phyloP scores from a whole-genome alignment of 2,888 invertebrate species.

The Diadromus collaris region DNA sequence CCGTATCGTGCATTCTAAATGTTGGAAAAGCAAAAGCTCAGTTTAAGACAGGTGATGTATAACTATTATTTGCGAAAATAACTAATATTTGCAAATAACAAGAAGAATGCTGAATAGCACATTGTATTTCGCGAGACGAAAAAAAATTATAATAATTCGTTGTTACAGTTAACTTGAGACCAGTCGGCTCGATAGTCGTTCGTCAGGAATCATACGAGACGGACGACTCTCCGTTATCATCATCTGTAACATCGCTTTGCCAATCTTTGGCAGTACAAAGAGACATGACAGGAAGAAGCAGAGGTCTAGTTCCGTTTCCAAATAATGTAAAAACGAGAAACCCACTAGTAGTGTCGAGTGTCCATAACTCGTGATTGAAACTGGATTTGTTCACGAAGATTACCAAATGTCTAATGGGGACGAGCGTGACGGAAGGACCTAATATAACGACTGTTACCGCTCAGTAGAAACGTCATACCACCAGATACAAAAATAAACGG shows the following conservation, averaged over 20 bases:
- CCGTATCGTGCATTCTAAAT: slow-evolving; percentile 61
- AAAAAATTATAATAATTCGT: background rate
- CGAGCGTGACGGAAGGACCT: too few relatives aligned
- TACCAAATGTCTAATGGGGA: background rate
- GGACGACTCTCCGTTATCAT: background rate
- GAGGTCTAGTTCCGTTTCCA: slow-evolving; percentile 54
- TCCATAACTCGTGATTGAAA: background rate
- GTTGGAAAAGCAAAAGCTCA: slow-evolving; percentile 49
- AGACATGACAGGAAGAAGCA: background rate
- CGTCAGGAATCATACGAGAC: slow-evolving; percentile 28
- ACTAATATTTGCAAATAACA: too few relatives aligned
- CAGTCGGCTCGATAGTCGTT: slow-evolving; percentile 54
- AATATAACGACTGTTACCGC: too few relatives aligned
- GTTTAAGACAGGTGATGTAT: slow-evolving; percentile 64
- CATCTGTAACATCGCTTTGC: background rate
- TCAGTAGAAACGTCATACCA: too few relatives aligned
- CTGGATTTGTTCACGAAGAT: background rate
- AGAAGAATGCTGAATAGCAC: background rate
- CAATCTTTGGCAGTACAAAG: background rate
- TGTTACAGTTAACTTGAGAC: slow-evolving; percentile 57
- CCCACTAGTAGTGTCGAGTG: slow-evolving; percentile 43
- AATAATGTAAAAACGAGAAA: slow-evolving; percentile 58
- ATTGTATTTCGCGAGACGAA: background rate
- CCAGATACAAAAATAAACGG: too few relatives aligned
- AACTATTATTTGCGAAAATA: too few relatives aligned